These are phyloP conservation scores for Pterostichus niger DNA, from an alignment of 2,888 invertebrate genomes.

Conservation along the genomic window DNA sequence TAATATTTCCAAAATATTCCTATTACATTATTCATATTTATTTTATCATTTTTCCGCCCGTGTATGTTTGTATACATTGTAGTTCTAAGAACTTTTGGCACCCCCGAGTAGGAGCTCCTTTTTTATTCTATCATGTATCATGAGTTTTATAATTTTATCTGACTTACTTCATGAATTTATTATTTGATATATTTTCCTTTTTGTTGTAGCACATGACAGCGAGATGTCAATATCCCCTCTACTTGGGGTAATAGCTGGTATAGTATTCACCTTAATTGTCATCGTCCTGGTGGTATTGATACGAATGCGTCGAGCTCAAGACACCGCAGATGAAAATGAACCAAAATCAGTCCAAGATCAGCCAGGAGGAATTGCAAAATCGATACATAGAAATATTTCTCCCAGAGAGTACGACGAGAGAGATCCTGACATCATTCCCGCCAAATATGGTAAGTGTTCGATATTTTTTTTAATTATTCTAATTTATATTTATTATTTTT, in stretches of 20 bases:
- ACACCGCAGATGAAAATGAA: constrained; percentile 71
- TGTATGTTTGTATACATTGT: too few relatives aligned
- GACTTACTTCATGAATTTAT: too few relatives aligned
- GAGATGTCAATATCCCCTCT: constrained; percentile 80
- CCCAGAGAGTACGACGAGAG: constrained; percentile 79
- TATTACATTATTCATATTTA: too few relatives aligned
- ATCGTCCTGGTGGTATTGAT: constrained; percentile 78
- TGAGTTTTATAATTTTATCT: too few relatives aligned
- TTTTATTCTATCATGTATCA: too few relatives aligned
- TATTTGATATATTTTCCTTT: background rate
- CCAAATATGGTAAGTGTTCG: constrained; percentile 83
- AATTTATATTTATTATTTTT: too few relatives aligned
- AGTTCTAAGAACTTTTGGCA: too few relatives aligned
- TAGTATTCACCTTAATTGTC: constrained; percentile 78
- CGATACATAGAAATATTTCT: constrained; percentile 75
- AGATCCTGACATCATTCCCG: constrained; percentile 88
- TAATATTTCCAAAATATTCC: too few relatives aligned
- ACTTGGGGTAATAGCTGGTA: constrained; percentile 80
- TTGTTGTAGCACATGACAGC: constrained; percentile 79
- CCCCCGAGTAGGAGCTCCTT: too few relatives aligned
- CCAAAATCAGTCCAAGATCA: constrained; percentile 76
- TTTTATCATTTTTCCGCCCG: too few relatives aligned
- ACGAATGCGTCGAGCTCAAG: constrained; percentile 76
- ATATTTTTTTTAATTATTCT: too few relatives aligned
- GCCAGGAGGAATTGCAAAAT: constrained; percentile 74